These are phyloP conservation scores for Brachypalpus laphriformis DNA, from an alignment of 2,888 invertebrate genomes.

Conservation along the genomic window DNA sequence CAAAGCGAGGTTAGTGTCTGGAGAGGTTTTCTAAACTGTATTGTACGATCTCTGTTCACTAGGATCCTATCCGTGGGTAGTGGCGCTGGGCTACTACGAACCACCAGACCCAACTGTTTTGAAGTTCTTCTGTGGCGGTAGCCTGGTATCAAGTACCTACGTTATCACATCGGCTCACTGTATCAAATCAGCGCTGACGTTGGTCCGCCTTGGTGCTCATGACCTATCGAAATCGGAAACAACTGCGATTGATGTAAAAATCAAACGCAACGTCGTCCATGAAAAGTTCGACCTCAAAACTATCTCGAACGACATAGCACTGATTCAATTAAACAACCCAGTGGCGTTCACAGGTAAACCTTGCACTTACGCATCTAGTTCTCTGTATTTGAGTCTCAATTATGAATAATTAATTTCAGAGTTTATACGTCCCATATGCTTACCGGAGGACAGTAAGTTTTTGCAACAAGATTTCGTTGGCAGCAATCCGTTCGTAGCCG, in stretches of 20 bases:
- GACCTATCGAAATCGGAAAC: conserved; percentile 85
- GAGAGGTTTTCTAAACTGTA: background rate
- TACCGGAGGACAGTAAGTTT: conserved; percentile 85
- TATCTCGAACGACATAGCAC: conserved; percentile 90
- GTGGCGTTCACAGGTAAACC: conserved; percentile 77
- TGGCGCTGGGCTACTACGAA: conserved; percentile 87
- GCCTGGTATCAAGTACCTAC: conserved; percentile 87
- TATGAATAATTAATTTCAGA: conserved; percentile 83
- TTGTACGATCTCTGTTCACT: background rate
- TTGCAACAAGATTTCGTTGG: conserved; percentile 79
- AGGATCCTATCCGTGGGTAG: conserved; percentile 93
- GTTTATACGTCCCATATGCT: conserved; percentile 88
- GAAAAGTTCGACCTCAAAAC: conserved; percentile 86
- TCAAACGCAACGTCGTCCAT: conserved; percentile 86
- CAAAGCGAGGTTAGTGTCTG: conserved; percentile 77
- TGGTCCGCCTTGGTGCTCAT: conserved; percentile 91
- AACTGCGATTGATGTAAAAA: conserved; percentile 85
- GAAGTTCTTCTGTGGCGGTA: conserved; percentile 89
- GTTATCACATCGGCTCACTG: conserved; percentile 88
- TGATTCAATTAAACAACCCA: conserved; percentile 85
- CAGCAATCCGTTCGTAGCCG: conserved; percentile 88
- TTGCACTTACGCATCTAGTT: conserved; percentile 28
- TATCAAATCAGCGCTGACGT: conserved; percentile 79
- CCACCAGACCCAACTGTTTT: conserved; percentile 81
- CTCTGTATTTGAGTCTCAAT: too few species aligned